A percentile compares a stretch with the other conserved stretches of the same genome.
Evolutionary conservation across 2,113 vertebrate genomes (phyloP).

Genomic region (Gymnocephalus cernua): DNA sequence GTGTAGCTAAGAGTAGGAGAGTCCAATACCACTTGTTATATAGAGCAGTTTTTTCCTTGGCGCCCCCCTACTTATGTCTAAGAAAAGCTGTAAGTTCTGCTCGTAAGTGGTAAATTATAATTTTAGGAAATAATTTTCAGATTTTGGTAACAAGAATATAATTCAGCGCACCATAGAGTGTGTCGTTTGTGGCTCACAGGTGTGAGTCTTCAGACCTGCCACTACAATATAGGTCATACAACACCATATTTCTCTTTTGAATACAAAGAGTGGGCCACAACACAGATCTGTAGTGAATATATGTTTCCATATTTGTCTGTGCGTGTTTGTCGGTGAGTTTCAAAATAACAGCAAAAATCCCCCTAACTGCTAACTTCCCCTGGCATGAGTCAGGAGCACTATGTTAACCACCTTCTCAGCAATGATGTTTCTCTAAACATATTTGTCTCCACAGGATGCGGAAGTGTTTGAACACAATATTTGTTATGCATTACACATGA

Average conservation of each 20-base stretch:
- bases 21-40: background rate
- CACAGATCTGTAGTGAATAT: background rate
- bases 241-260: background rate
- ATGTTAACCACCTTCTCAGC: constrained; percentile 38
- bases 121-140: too few species aligned
- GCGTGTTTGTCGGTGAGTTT: constrained; percentile 44
- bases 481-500: background rate
- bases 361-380: constrained; percentile 72
- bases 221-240: background rate
- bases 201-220: background rate
- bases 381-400: constrained; percentile 71
- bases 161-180: background rate
- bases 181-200: background rate
- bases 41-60: too few species aligned
- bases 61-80: too few species aligned
- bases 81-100: too few species aligned
- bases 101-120: too few species aligned
- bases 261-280: constrained; percentile 2
- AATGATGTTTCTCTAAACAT: constrained; percentile 47
- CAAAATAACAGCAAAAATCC: constrained; percentile 74
- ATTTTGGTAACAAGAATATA: background rate
- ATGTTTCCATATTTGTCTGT: constrained; percentile 15
- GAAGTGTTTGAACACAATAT: background rate
- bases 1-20: background rate
- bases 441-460: constrained; percentile 21